Conservation (phyloP, 2,888 invertebrate genomes). For the Rhynchonema sp. region DNA sequence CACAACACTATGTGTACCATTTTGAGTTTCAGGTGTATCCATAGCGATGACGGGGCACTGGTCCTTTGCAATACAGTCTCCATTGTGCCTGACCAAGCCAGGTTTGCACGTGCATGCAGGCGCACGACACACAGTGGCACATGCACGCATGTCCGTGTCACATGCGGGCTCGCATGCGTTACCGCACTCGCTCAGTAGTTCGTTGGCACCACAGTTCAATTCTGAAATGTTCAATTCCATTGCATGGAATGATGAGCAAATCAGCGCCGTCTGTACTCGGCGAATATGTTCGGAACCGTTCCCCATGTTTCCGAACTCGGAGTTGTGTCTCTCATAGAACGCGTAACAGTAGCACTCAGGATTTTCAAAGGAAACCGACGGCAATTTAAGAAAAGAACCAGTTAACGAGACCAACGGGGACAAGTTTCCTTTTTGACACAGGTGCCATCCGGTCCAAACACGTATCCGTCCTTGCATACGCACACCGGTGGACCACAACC, state of each 20-base stretch:
- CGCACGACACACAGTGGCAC: background rate
- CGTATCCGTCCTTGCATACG: background rate
- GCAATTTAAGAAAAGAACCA: too few relatives aligned
- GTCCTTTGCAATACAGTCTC: background rate
- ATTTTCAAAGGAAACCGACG: too few relatives aligned
- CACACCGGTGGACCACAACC: background rate
- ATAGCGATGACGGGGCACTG: too few relatives aligned
- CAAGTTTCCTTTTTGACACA: background rate
- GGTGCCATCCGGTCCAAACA: background rate
- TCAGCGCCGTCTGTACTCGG: background rate
- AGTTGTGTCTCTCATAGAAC: too few relatives aligned
- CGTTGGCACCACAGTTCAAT: background rate
- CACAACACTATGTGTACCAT: too few relatives aligned
- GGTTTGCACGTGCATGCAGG: background rate
- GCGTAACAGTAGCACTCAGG: too few relatives aligned
- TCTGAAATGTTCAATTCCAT: background rate
- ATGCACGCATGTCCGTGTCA: background rate
- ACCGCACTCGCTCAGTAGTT: background rate
- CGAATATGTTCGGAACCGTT: background rate
- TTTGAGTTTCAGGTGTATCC: too few relatives aligned
- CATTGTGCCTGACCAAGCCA: background rate
- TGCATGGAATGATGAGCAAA: background rate
- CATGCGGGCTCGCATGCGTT: background rate
- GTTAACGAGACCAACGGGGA: background rate
- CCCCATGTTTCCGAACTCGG: too few relatives aligned